Base-by-base conservation (phyloP, 2,888 invertebrate genomes). In the Agrochola circellaris region DNA sequence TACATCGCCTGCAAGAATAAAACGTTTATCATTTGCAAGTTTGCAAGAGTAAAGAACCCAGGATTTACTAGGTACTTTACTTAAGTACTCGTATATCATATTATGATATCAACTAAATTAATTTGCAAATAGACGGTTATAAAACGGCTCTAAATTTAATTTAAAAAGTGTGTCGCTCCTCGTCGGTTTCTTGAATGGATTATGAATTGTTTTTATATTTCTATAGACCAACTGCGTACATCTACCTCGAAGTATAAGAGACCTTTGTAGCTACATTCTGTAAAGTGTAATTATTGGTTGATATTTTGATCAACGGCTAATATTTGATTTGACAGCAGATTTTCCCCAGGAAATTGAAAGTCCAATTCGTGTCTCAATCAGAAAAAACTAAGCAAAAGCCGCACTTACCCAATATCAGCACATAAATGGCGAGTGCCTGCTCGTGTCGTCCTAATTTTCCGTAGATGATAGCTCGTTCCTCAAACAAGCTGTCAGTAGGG, bases 401-500 rank as follows among this genome's bases (percentile, higher is more conserved):
- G 5, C n/a, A 86, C 92, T 90, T 88, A 97, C 97, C 98, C 77
- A 99, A 96, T 51, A 99, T 97, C 90, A 98, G 98, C 30, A 99
- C 98, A 93, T 99, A 99, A 91, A 99, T 99, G 1, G 98, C 98
- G 66, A 99, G 96, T 0, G 99, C 99, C 93, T 99, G 98, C 90
- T 99, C 99, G 93, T 99, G 99, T 82, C 98, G 97, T 0, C 99
- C 99, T 38, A 99, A 96, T 88, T 98, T 98, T 0, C 99, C 99
- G 64, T 99, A 96, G 81, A 99, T 98, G 23, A 99, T 97, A 0
- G 99, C 99, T 80, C 99, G 97, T 93, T 99, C 99, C 92, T 99
- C 99, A 91, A 98, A 98, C 89, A 99, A 96, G 76, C 97, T 97
- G 89, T 99, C 98, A 65, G 97, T 97, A 0, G 99, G 99, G 88